Evolutionary conservation across 2,113 vertebrate genomes (phyloP).

Genomic region (Poicephalus meyeri): DNA sequence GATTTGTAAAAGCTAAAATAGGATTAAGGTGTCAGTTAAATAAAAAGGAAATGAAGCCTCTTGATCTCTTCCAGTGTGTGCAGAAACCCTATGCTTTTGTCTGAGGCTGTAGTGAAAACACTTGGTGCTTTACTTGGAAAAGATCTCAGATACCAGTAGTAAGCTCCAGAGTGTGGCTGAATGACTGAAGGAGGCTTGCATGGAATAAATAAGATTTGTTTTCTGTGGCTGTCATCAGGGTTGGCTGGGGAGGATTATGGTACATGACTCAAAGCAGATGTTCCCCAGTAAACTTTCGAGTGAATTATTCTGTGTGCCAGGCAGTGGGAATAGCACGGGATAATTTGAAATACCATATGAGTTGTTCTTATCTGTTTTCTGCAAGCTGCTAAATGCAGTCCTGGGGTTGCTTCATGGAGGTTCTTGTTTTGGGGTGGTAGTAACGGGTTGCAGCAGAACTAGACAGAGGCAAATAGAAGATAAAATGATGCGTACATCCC

Average conservation of each 20-base stretch:
- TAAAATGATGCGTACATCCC: neutral
- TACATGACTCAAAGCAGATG: slow-evolving; percentile 48
- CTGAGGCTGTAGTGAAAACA: neutral
- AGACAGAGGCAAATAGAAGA: neutral
- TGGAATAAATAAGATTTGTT: slow-evolving; percentile 47
- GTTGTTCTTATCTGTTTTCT: neutral
- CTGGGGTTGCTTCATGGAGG: neutral
- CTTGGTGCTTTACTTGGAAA: neutral
- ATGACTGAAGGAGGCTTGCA: neutral
- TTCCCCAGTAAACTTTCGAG: neutral
- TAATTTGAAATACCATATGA: fast-evolving
- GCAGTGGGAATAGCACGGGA: neutral
- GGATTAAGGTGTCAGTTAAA: neutral
- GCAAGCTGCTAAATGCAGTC: neutral
- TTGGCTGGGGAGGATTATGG: slow-evolving; percentile 15
- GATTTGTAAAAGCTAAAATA: neutral
- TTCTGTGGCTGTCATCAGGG: slow-evolving; percentile 13
- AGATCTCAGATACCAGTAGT: neutral
- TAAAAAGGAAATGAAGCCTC: neutral
- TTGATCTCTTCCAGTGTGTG: neutral
- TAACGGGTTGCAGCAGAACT: neutral
- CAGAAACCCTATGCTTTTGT: neutral
- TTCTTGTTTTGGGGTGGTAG: neutral
- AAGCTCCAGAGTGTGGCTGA: neutral
- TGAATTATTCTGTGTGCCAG: neutral